Conservation (phyloP, 2,888 invertebrate species). For the Drosophila monieri region DNA sequence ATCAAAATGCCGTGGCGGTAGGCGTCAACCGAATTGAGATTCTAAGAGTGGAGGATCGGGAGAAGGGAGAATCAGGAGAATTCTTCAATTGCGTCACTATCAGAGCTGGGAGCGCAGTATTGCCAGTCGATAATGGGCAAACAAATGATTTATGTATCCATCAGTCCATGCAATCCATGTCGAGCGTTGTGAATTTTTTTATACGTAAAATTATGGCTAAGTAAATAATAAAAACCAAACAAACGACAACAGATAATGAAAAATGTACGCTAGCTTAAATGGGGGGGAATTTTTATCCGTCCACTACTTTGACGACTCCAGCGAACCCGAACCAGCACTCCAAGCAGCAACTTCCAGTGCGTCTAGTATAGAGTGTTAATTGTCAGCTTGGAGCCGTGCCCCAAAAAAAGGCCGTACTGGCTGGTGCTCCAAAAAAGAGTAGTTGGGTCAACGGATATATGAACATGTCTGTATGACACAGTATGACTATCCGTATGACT, state of each 20-base stretch:
- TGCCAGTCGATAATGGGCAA: conserved; percentile 43
- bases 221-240: conserved; percentile 40
- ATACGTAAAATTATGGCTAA: conserved; percentile 39
- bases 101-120: conserved; percentile 19
- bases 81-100: conserved; percentile 42
- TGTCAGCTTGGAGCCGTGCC: conserved; percentile 22
- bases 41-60: conserved; percentile 4
- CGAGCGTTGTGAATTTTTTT: conserved; percentile 44
- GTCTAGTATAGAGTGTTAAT: conserved; percentile 47
- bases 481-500: conserved; percentile 50
- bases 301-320: conserved; percentile 3
- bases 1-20: conserved; percentile 83
- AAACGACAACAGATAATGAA: conserved; percentile 36
- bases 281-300: conserved; percentile 18
- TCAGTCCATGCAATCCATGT: conserved; percentile 8
- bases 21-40: conserved; percentile 47
- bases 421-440: conserved; percentile 21
- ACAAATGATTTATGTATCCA: conserved; percentile 47
- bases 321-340: conserved; percentile 38
- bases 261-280: conserved; percentile 13
- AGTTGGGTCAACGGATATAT: conserved; percentile 27
- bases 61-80: conserved; percentile 17
- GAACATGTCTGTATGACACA: conserved; percentile 1
- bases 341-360: conserved; percentile 4
- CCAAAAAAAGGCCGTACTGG: conserved; percentile 21